Evolutionary conservation across 1,140 invertebrate genomes (phyloP).

Genomic region (Pseudomyrmex gracilis): DNA sequence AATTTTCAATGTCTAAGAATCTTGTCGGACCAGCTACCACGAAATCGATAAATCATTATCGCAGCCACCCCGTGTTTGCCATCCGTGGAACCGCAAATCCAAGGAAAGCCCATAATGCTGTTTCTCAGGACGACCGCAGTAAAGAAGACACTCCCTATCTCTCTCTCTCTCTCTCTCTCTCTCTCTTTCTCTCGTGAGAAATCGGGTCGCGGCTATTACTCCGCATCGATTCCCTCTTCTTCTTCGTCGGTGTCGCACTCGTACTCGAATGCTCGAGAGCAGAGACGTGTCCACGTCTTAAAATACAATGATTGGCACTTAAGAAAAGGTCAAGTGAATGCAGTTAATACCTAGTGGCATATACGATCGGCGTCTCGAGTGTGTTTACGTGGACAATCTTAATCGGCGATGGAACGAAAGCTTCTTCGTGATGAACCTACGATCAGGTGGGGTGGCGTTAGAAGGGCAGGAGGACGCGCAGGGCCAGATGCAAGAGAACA

Average conservation of each 20-base stretch:
- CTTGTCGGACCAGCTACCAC: neutral
- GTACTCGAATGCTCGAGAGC: slow-evolving; percentile 52
- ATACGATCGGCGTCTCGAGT: slow-evolving; percentile 66
- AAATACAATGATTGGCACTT: slow-evolving; percentile 48
- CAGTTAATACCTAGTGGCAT: slow-evolving; percentile 65
- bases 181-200: slow-evolving; percentile 52
- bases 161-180: neutral
- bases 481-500: slow-evolving; percentile 45
- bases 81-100: slow-evolving; percentile 47
- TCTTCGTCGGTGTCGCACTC: neutral
- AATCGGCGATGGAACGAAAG: slow-evolving; percentile 74
- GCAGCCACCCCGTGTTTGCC: slow-evolving; percentile 28
- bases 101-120: slow-evolving; percentile 42
- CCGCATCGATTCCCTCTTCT: slow-evolving; percentile 60
- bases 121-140: slow-evolving; percentile 55
- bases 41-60: slow-evolving; percentile 54
- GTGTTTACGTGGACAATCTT: slow-evolving; percentile 81
- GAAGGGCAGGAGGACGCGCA: neutral
- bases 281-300: neutral
- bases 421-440: slow-evolving; percentile 43
- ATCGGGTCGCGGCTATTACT: slow-evolving; percentile 55
- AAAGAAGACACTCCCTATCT: slow-evolving; percentile 31
- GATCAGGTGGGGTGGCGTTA: slow-evolving; percentile 53
- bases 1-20: slow-evolving; percentile 33
- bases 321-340: slow-evolving; percentile 75